Evolutionary conservation across 2,888 invertebrate genomes (phyloP).

Genomic region (Chaetogeoica ovagalla): DNA sequence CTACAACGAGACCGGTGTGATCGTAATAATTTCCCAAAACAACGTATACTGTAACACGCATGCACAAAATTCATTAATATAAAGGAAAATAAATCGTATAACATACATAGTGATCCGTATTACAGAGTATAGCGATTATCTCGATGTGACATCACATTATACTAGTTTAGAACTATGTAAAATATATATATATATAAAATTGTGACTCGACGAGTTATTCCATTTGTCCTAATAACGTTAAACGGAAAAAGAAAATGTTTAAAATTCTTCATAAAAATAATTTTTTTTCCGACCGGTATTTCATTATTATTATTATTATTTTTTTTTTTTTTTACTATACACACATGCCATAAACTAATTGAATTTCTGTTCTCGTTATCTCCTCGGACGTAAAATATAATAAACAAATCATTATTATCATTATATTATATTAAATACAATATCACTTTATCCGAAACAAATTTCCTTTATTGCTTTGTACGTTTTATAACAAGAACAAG

Average conservation of each 20-base stretch:
- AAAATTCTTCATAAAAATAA: background rate
- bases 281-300: conserved; percentile 8
- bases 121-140: background rate
- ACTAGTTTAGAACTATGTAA: background rate
- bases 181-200: conserved; percentile 1
- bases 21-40: conserved; percentile 88
- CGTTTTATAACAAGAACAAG: too few relatives aligned
- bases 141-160: background rate
- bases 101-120: background rate
- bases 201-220: background rate
- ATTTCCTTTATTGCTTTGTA: too few relatives aligned
- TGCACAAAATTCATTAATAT: background rate
- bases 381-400: too few relatives aligned
- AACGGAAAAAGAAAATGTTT: conserved; percentile 9
- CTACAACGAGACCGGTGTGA: conserved; percentile 86
- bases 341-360: too few relatives aligned
- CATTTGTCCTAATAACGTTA: conserved; percentile 13
- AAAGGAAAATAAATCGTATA: background rate
- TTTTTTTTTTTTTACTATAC: background rate
- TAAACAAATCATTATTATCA: too few relatives aligned
- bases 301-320: conserved; percentile 13
- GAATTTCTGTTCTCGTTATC: too few relatives aligned
- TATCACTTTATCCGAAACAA: too few relatives aligned
- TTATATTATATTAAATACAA: too few relatives aligned
- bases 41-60: conserved; percentile 77